Percentiles rank a stretch among this genome's conserved stretches.
These are phyloP conservation scores for Callinectes sapidus DNA, from an alignment of 2,888 invertebrate genomes.

Conservation along the genomic window DNA sequence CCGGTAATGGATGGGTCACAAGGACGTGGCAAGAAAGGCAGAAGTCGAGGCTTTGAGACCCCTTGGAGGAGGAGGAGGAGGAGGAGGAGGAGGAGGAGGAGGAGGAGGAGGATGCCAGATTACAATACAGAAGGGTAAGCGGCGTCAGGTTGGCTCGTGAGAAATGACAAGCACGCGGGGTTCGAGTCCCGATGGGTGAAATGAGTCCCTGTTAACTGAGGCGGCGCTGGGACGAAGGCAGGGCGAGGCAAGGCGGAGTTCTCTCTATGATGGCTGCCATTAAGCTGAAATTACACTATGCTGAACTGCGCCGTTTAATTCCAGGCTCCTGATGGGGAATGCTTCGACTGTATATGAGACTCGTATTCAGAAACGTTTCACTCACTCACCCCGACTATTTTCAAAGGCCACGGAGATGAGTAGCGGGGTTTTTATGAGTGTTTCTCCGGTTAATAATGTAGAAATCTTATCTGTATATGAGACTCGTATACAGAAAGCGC, in stretches of 20 bases:
- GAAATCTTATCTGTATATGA: too few species aligned
- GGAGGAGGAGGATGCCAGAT: background rate
- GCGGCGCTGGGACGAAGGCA: background rate
- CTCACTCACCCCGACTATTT: too few species aligned
- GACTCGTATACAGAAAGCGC: too few species aligned
- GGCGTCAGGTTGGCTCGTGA: background rate
- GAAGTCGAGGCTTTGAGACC: conserved; percentile 24
- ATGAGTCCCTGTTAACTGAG: background rate
- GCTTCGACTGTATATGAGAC: background rate
- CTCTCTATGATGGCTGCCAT: background rate
- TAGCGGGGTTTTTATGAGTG: too few species aligned
- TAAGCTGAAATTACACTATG: background rate
- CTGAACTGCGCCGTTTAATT: background rate
- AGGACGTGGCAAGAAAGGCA: background rate
- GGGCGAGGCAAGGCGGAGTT: background rate
- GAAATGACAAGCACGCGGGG: background rate
- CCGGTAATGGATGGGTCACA: conserved; percentile 27
- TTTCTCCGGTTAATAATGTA: too few species aligned
- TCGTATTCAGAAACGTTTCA: too few species aligned
- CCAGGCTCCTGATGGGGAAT: background rate
- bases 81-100: background rate
- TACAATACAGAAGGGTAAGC: background rate
- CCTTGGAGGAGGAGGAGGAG: background rate
- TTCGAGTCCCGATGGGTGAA: background rate
- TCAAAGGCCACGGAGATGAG: too few species aligned